Base-by-base conservation (phyloP, 2,888 invertebrate species). In the Galerucella calmariensis region DNA sequence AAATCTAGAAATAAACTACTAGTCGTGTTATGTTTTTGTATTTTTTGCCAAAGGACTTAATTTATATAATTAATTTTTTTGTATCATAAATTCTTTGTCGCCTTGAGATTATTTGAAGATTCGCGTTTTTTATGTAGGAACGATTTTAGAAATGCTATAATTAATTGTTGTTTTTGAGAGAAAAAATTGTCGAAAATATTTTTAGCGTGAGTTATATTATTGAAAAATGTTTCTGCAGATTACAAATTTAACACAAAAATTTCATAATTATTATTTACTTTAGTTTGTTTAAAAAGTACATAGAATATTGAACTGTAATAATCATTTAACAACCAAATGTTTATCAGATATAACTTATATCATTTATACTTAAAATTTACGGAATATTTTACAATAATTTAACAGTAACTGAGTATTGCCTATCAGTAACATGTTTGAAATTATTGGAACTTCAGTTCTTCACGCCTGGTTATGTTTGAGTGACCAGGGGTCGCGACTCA, bases 31-130 rank as follows among this genome's bases (percentile, higher is more conserved):
- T 63, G 73, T 77, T 75, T 67, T 74, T 51, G 72, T 73, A 74
- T 74, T 78, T 76, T 78, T 78, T 78, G 78, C 78, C 78, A 78
- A 75, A 65, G 63, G 69, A 68, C 67, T 77, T 79, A 78, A 79
- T 79, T 78, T 79, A 78, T 79, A 63, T 77, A 79, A 79, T 79
- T 79, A 77, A 72, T 72, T 79, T 78, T 79, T 75, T 75, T 58
- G 61, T 73, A 66, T 70, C 76, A 70, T 78, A 78, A 78, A 76
- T 78, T 72, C 56, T 69, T 75, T 74, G 76, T 73, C 75, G 62
- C 70, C 76, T 73, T 69, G 69, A 66, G 46, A 51, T 72, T 74
- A 65, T 69, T 73, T 75, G 46, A 67, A 72, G 65, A 68, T 72
- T 63, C 65, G 59, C 59, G 63, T 74, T 75, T 74, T 44, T 48